These are phyloP conservation scores for Columba janthina DNA, from an alignment of 2,113 vertebrate genomes.

Conservation along the genomic window DNA sequence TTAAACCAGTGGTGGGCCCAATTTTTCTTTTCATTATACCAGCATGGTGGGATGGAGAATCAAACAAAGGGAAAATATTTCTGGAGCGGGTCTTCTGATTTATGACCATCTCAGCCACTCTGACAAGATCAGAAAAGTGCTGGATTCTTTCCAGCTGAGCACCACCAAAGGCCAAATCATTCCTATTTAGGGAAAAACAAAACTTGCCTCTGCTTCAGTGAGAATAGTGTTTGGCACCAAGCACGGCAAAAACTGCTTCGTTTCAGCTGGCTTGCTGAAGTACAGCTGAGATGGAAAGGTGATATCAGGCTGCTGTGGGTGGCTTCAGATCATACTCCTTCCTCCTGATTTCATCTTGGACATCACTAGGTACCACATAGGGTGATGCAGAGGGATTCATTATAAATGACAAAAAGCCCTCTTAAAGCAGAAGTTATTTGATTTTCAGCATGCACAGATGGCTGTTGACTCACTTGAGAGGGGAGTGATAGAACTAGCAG, in stretches of 20 bases:
- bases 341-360: conserved; percentile 44
- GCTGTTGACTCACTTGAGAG: conserved; percentile 58
- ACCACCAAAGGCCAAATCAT: conserved; percentile 55
- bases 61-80: conserved; percentile 52
- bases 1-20: conserved; percentile 26
- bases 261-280: conserved; percentile 42
- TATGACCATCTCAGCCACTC: conserved; percentile 33
- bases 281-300: conserved; percentile 42
- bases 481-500: conserved; percentile 3
- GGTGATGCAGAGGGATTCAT: conserved; percentile 43
- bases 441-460: conserved; percentile 57
- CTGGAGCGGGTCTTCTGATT: conserved; percentile 49
- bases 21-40: conserved; percentile 44
- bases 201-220: conserved; percentile 50
- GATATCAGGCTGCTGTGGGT: conserved; percentile 54
- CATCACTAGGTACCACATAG: conserved; percentile 28
- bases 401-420: conserved; percentile 7
- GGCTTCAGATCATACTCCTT: conserved; percentile 44
- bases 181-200: conserved; percentile 70
- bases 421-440: conserved; percentile 43
- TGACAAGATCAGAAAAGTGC: conserved; percentile 48
- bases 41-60: conserved; percentile 38
- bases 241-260: neutral
- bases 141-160: conserved; percentile 59
- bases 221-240: conserved; percentile 47